Conservation (phyloP, 1,140 invertebrate species). For the Drosophila littoralis region DNA sequence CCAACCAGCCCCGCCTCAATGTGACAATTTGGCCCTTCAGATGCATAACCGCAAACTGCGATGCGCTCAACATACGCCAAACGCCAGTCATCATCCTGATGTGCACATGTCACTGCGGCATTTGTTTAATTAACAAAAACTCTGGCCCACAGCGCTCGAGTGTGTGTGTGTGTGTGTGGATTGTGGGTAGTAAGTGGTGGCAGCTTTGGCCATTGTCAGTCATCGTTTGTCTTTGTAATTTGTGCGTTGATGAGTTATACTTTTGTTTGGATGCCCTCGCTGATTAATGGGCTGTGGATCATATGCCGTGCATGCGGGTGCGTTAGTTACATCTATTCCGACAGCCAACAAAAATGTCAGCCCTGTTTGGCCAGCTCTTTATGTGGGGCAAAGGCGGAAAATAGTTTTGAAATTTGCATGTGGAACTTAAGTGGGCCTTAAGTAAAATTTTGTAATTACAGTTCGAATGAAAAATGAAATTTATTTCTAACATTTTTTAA, state of each 20-base stretch:
- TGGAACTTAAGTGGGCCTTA: neutral
- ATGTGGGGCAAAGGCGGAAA: constrained; percentile 5
- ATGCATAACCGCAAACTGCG: constrained; percentile 46
- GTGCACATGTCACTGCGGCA: constrained; percentile 81
- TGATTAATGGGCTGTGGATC: constrained; percentile 73
- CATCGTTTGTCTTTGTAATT: constrained; percentile 81
- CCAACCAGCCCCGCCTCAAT: neutral
- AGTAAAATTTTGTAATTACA: neutral
- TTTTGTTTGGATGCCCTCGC: constrained; percentile 50
- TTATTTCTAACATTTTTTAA: no score
- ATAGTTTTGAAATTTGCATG: constrained; percentile 24
- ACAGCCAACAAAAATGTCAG: constrained; percentile 3
- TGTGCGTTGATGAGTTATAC: constrained; percentile 80
- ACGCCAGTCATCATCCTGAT: constrained; percentile 76
- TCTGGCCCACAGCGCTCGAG: constrained; percentile 16
- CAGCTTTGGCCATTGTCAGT: constrained; percentile 68
- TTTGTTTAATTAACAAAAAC: constrained; percentile 83
- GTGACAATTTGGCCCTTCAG: constrained; percentile 18
- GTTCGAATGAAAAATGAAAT: no score
- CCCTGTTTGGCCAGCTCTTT: neutral
- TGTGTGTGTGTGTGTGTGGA: constrained; percentile 45
- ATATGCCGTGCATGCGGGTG: constrained; percentile 55
- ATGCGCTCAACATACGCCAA: constrained; percentile 34
- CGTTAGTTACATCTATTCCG: constrained; percentile 33
- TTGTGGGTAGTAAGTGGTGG: constrained; percentile 74